A percentile compares a stretch with the other conserved stretches of the same genome.
These are phyloP conservation scores for Rostratula benghalensis DNA, from an alignment of 2,113 vertebrate genomes.

Conservation along the genomic window DNA sequence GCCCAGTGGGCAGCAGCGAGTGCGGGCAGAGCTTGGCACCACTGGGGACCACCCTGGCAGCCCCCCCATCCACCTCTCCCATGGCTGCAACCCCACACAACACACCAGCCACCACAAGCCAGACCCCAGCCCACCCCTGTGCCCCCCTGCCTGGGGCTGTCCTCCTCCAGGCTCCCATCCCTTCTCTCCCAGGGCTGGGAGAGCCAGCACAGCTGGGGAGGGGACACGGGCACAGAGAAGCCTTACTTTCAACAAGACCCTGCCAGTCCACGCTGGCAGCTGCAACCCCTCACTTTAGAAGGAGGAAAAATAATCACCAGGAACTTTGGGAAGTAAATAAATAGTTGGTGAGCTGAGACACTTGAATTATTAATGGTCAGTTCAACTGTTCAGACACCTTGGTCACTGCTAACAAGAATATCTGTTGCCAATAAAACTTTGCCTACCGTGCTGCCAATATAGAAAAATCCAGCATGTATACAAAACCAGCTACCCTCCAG, in stretches of 20 bases:
- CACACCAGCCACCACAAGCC: background rate
- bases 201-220: background rate
- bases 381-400: background rate
- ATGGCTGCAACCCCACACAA: rapidly evolving
- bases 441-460: background rate
- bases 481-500: background rate
- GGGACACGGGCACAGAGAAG: too few species aligned
- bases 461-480: background rate
- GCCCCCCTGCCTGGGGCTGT: rapidly evolving
- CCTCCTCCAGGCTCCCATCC: background rate
- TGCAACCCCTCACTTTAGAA: background rate
- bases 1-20: too few species aligned
- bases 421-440: background rate
- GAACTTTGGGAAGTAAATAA: background rate
- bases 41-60: too few species aligned
- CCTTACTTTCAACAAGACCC: background rate
- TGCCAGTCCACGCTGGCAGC: background rate
- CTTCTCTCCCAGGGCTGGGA: background rate
- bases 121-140: background rate
- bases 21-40: background rate
- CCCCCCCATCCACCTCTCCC: too few species aligned
- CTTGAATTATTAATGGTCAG: background rate
- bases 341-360: background rate
- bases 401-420: background rate
- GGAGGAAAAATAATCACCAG: background rate